A percentile compares a stretch with the other conserved stretches of the same genome.
Evolutionary conservation across 2,888 invertebrate genomes (phyloP).

Genomic region (Gymnocheta viridis): DNA sequence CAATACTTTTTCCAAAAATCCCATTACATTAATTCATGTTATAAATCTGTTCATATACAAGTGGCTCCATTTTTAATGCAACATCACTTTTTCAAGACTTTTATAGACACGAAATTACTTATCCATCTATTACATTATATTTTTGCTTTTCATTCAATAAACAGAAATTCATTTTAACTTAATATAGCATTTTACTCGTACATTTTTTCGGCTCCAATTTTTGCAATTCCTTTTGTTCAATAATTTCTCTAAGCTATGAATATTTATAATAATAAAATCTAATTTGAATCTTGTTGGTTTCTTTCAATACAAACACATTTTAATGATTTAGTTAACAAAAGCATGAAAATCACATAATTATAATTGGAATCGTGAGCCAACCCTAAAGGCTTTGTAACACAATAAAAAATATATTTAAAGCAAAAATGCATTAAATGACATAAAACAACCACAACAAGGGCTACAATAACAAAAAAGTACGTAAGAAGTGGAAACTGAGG

Average conservation of each 20-base stretch:
- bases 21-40: too few species aligned
- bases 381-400: conserved; percentile 63
- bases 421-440: conserved; percentile 63
- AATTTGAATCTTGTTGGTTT: conserved; percentile 45
- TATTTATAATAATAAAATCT: conserved; percentile 58
- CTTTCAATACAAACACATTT: conserved; percentile 46
- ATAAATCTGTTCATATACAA: too few species aligned
- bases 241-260: conserved; percentile 4
- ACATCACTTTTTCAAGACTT: too few species aligned
- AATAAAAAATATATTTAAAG: conserved; percentile 17
- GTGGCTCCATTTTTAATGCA: too few species aligned
- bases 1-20: too few species aligned
- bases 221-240: neutral
- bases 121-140: neutral
- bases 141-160: neutral
- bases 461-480: conserved; percentile 14
- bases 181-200: neutral
- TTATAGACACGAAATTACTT: too few species aligned
- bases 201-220: neutral
- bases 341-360: conserved; percentile 70
- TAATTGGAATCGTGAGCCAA: conserved; percentile 68
- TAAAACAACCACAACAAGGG: conserved; percentile 40
- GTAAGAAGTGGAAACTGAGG: conserved; percentile 44
- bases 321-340: conserved; percentile 67
- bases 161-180: neutral